phyloP scores from a whole-genome alignment of 2,797 vertebrate species.

The Amblyopsis hoosieri region DNA sequence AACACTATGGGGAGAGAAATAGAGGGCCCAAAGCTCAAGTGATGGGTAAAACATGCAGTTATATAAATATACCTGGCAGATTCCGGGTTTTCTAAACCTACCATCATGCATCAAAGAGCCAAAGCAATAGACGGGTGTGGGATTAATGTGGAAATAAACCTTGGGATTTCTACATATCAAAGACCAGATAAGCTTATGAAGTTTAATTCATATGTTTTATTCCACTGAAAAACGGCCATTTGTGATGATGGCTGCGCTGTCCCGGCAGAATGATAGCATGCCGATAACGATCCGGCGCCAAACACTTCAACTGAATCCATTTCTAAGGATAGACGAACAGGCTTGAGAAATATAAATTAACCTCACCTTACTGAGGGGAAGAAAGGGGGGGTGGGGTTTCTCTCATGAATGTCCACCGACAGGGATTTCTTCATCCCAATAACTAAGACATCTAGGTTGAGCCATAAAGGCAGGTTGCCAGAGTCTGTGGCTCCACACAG shows the following conservation, averaged over 20 bases:
- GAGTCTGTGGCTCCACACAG: slow-evolving; percentile 68
- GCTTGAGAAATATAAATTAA: slow-evolving; percentile 81
- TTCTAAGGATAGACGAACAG: slow-evolving; percentile 75
- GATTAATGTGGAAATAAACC: slow-evolving; percentile 84
- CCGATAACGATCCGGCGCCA: slow-evolving; percentile 74
- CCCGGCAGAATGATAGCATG: slow-evolving; percentile 72
- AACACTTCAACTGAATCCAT: slow-evolving; percentile 79
- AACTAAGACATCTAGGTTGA: slow-evolving; percentile 79
- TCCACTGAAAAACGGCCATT: slow-evolving; percentile 77
- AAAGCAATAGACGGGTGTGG: slow-evolving; percentile 75
- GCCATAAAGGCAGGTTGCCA: slow-evolving; percentile 65
- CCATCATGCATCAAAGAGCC: slow-evolving; percentile 81
- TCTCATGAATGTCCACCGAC: slow-evolving; percentile 72
- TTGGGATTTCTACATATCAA: slow-evolving; percentile 84
- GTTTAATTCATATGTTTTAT: slow-evolving; percentile 86
- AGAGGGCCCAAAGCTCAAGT: slow-evolving; percentile 73
- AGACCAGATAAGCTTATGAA: slow-evolving; percentile 84
- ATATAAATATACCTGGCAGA: slow-evolving; percentile 75
- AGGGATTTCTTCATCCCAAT: slow-evolving; percentile 77
- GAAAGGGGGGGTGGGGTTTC: slow-evolving; percentile 53
- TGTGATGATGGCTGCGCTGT: slow-evolving; percentile 79
- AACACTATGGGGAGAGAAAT: slow-evolving; percentile 43
- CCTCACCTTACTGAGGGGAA: slow-evolving; percentile 65
- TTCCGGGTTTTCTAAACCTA: slow-evolving; percentile 75
- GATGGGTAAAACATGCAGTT: slow-evolving; percentile 77